These are phyloP conservation scores for Cistogaster globosa DNA, from an alignment of 2,888 invertebrate genomes.

Conservation along the genomic window DNA sequence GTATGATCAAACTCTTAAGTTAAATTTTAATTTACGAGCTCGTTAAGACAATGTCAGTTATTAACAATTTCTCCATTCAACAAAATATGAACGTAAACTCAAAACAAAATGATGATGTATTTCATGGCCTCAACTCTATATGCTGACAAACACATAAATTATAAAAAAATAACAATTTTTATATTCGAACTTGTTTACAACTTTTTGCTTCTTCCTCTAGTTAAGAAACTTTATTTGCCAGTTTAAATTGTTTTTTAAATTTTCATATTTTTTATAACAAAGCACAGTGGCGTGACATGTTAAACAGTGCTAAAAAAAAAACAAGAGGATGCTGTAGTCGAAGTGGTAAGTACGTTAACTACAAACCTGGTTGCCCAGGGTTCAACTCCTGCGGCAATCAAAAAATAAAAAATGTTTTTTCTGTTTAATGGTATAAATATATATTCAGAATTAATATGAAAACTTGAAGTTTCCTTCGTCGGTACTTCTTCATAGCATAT, in stretches of 20 bases:
- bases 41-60: slow-evolving; percentile 53
- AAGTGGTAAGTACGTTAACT: too few relatives aligned
- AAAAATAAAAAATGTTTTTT: too few relatives aligned
- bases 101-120: slow-evolving; percentile 57
- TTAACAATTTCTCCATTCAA: slow-evolving; percentile 47
- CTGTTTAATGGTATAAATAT: too few relatives aligned
- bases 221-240: slow-evolving; percentile 45
- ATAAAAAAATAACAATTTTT: background rate
- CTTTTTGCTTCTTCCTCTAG: slow-evolving; percentile 10
- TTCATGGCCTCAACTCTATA: slow-evolving; percentile 51
- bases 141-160: slow-evolving; percentile 63
- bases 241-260: background rate
- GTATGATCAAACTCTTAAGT: slow-evolving; percentile 42
- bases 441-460: too few relatives aligned
- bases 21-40: slow-evolving; percentile 62
- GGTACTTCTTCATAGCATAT: too few relatives aligned
- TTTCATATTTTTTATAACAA: background rate
- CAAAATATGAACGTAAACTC: slow-evolving; percentile 15
- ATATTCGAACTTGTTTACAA: slow-evolving; percentile 58
- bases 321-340: too few relatives aligned
- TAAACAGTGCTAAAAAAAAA: too few relatives aligned
- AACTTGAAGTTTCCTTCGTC: too few relatives aligned
- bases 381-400: too few relatives aligned
- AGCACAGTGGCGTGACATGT: background rate
- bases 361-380: too few relatives aligned